Base-by-base conservation (phyloP, 2,888 invertebrate species). In the Xestoiulus laeticollis region DNA sequence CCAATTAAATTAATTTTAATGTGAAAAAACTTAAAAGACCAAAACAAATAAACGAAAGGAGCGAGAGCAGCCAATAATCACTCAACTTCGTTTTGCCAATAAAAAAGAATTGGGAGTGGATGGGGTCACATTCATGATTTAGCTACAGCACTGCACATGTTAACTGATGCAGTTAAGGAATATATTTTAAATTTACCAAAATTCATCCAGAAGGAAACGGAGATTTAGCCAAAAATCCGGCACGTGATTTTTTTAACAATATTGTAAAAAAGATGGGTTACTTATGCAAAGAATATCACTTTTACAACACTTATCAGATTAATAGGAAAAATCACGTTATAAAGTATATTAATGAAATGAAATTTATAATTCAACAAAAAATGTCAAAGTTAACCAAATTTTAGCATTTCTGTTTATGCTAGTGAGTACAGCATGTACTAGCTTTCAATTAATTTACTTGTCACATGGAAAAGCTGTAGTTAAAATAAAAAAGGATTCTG, bases 1-100 rank as follows among this genome's bases (percentile, higher is more conserved):
- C 68, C 68, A 68, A n/a, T 68, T 68, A 68, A 68, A 68, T 22
- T 68, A 68, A 68, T 68, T 68, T 68, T 12, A 26, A 68, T 22
- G 22, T 68, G 68, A 68, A 68, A 48, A 68, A 68, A 22, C 22
- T 68, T 22, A 68, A 48, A 59, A 68, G 68, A 68, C 26, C 6
- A 68, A 26, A 22, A 68, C 10, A 68, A 68, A 48, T 48, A 48
- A 48, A 68, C 22, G 26, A 48, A 12, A 48, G 16, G 22, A 10
- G 59, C 4, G 59, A 5, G 8, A 59, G 68, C 68, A 22, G 26
- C 12, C 68, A 68, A 19, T 48, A 48, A 68, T 68, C 68, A 10
- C 26, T 68, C 26, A 68, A n/a, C n/a, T n/a, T n/a, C n/a, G 22
- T 26, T 22, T 12, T 26, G 68, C 26, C 22, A 68, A 59, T 22